Evolutionary conservation across 2,113 vertebrate species (phyloP), one percentile per base, ranked within the genome.

Genomic region (Ctenodactylus gundi): DNA sequence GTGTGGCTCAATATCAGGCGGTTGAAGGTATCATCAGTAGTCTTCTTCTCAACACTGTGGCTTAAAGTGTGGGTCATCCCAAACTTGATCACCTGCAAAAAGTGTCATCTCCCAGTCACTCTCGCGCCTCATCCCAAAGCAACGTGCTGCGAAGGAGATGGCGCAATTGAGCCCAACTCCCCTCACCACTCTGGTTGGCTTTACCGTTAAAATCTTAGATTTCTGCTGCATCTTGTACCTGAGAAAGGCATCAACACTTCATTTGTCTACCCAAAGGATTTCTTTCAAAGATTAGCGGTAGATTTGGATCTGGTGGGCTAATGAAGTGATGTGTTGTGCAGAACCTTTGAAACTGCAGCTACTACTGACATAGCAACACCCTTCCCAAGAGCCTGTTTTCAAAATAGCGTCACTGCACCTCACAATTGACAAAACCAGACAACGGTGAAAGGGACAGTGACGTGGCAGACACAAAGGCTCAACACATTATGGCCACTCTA

Each of bases 391-490:
- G 95, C 93, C 98, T 98, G 98, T 98, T 98, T 98, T 97, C 98
- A 95, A 98, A 98, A 97, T 85, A 98, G 97, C 98, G 94, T 97
- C 97, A 92, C 97, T 97, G 98, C 97, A 98, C 98, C 98, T 98
- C 98, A 98, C 98, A 98, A 98, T 97, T 98, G 98, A 98, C 98
- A 98, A 98, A 98, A 98, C 98, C 98, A 98, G 99, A 98, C 98
- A 98, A 98, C 98, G 97, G 98, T 98, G 98, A 99, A 99, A 99
- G 98, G 99, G 99, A 99, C 98, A 98, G 98, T 98, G 98, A 99
- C 98, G 99, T 94, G 98, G 99, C 98, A 98, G 98, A 98, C 99
- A 99, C 99, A 99, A 99, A 99, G 98, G 99, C 98, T 98, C 98
- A 98, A 98, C 98, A 98, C 99, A 99, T 98, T 98, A 98, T 94